Conservation (phyloP, 1,140 invertebrate genomes). For the Adelges cooleyi region DNA sequence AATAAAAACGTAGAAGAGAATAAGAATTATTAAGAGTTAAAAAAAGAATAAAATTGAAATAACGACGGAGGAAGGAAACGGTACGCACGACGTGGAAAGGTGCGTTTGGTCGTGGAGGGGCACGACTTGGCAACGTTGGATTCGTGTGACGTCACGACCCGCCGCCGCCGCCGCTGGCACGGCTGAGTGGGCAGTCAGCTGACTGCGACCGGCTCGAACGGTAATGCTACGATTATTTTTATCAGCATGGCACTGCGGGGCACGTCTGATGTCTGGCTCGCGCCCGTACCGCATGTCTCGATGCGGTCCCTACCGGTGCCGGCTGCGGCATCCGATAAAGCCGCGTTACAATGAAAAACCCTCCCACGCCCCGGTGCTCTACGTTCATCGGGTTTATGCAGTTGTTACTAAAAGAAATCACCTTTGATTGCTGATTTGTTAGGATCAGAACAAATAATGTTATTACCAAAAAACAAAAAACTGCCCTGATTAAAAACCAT, state of each 20-base stretch:
- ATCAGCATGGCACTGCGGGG: slow-evolving; percentile 26
- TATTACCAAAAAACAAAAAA: too few relatives aligned
- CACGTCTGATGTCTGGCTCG: slow-evolving; percentile 28
- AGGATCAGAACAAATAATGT: too few relatives aligned
- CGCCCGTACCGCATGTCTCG: not conserved
- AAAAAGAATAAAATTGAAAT: not conserved
- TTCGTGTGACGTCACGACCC: slow-evolving; percentile 27
- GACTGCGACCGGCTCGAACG: slow-evolving; percentile 13
- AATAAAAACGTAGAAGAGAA: too few relatives aligned
- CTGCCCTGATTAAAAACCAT: too few relatives aligned
- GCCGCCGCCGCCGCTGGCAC: slow-evolving; percentile 5
- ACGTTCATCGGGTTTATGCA: too few relatives aligned
- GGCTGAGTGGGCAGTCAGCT: slow-evolving; percentile 28
- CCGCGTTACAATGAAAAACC: too few relatives aligned
- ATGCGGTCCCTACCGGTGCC: not conserved
- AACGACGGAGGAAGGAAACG: slow-evolving; percentile 3
- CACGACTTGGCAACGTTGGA: slow-evolving; percentile 6
- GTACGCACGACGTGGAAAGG: not conserved
- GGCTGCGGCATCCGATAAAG: not conserved
- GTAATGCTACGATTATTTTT: slow-evolving; percentile 29
- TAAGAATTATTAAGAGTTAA: too few relatives aligned
- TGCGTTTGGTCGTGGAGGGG: not conserved
- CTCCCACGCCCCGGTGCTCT: too few relatives aligned
- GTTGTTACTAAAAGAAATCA: too few relatives aligned
- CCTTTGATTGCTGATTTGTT: too few relatives aligned